A percentile compares a stretch with the other conserved stretches of the same genome.
These are phyloP conservation scores for Theropithecus gelada DNA, from an alignment of 2,113 vertebrate genomes.

Conservation along the genomic window DNA sequence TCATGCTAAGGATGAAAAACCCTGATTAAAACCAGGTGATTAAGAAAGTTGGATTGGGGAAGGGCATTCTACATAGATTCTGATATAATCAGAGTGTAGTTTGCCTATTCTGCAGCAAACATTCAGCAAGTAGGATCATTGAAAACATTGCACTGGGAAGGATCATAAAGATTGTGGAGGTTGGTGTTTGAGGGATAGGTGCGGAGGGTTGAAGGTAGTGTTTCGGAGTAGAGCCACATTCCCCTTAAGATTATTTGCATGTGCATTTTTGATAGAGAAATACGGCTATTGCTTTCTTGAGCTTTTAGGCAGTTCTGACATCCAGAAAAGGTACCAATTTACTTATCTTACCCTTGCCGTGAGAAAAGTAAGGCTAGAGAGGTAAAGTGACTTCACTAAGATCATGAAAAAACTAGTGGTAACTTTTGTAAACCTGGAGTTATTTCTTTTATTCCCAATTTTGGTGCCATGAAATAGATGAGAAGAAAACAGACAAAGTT, in stretches of 20 bases:
- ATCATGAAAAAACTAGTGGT: background rate
- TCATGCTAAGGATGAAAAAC: background rate
- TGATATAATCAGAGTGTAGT: background rate
- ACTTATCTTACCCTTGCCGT: background rate
- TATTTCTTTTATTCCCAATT: background rate
- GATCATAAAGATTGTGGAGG: background rate
- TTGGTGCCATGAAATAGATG: background rate
- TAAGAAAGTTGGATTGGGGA: background rate
- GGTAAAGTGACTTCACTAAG: background rate
- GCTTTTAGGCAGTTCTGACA: background rate
- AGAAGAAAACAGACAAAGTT: background rate
- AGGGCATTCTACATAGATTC: background rate
- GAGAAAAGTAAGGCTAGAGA: background rate
- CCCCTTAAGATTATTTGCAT: background rate
- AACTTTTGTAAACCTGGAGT: background rate
- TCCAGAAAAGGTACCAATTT: background rate
- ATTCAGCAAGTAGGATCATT: background rate
- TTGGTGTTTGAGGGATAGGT: background rate
- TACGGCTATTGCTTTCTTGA: background rate
- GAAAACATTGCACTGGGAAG: background rate
- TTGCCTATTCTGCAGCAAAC: background rate
- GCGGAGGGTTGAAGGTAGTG: fast-evolving
- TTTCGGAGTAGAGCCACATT: background rate
- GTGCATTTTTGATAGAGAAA: background rate
- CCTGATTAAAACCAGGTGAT: background rate